A percentile compares a stretch with the other conserved stretches of the same genome.
phyloP scores from a whole-genome alignment of 2,888 invertebrate species.

The Archaeoteleia sp. region DNA sequence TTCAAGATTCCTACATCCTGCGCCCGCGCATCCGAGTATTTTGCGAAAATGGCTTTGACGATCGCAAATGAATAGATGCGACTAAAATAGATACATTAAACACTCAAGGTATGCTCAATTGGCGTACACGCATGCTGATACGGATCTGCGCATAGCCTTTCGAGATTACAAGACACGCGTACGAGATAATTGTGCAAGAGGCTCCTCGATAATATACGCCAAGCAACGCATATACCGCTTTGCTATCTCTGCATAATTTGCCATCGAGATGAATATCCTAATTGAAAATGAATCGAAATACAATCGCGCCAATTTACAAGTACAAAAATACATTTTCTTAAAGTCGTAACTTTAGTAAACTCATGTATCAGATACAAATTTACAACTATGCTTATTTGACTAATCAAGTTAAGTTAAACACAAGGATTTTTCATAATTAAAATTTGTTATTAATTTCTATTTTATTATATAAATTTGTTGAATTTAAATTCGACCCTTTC shows the following conservation, averaged over 20 bases:
- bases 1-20: conserved; percentile 3
- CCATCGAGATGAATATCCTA: conserved; percentile 44
- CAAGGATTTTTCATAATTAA: too few species aligned
- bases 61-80: conserved; percentile 42
- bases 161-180: conserved; percentile 58
- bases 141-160: conserved; percentile 63
- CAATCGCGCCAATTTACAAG: conserved; percentile 20
- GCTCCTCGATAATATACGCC: conserved; percentile 52
- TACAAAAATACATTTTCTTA: too few species aligned
- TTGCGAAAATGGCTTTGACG: conserved; percentile 24
- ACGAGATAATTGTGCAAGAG: conserved; percentile 60
- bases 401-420: too few species aligned
- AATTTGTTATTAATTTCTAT: too few species aligned
- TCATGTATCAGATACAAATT: too few species aligned
- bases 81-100: conserved; percentile 53
- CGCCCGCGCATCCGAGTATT: conserved; percentile 4
- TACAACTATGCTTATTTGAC: too few species aligned
- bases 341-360: too few species aligned
- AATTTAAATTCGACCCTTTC: too few species aligned
- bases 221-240: conserved; percentile 51
- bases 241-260: conserved; percentile 56
- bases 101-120: conserved; percentile 51
- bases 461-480: too few species aligned
- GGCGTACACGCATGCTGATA: conserved; percentile 59
- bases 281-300: conserved; percentile 40